Evolutionary conservation across 2,888 invertebrate species (phyloP).

Genomic region (Junonia oenone): DNA sequence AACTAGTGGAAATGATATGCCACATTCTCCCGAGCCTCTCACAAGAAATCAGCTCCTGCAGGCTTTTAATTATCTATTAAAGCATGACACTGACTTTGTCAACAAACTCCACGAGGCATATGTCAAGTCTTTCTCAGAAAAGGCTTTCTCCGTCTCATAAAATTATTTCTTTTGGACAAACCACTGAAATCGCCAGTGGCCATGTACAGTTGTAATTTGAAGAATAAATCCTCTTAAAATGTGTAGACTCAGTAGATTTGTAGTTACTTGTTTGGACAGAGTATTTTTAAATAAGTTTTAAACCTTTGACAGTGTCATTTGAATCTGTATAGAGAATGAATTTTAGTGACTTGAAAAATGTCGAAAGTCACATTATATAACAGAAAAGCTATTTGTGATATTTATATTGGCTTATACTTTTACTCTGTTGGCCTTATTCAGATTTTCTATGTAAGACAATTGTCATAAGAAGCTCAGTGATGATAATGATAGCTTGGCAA

Average conservation of each 20-base stretch:
- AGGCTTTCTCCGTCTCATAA: slow-evolving; percentile 73
- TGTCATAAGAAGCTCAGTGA: slow-evolving; percentile 9
- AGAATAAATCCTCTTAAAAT: slow-evolving; percentile 62
- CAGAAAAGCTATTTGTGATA: slow-evolving; percentile 68
- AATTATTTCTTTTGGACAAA: slow-evolving; percentile 45
- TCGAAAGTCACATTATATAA: slow-evolving; percentile 45
- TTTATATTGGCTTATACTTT: slow-evolving; percentile 51
- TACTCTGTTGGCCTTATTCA: slow-evolving; percentile 23
- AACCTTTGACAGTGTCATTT: slow-evolving; percentile 63
- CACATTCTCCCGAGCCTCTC: slow-evolving; percentile 83
- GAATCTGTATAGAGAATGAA: slow-evolving; percentile 66
- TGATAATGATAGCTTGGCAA: slow-evolving; percentile 10
- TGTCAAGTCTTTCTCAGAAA: slow-evolving; percentile 89
- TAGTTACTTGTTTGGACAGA: slow-evolving; percentile 50
- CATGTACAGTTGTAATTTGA: slow-evolving; percentile 74
- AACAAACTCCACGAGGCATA: slow-evolving; percentile 95
- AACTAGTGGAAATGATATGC: slow-evolving; percentile 69
- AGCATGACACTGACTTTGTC: slow-evolving; percentile 92
- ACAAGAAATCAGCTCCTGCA: slow-evolving; percentile 93
- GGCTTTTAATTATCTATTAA: slow-evolving; percentile 91
- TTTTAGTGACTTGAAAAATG: slow-evolving; percentile 57
- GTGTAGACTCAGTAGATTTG: slow-evolving; percentile 34
- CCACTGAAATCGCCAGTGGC: slow-evolving; percentile 48
- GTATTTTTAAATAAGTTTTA: slow-evolving; percentile 76
- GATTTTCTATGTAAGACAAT: slow-evolving; percentile 15